Evolutionary conservation across 2,797 vertebrate genomes (phyloP), one percentile per base, ranked within the genome.

Genomic region (Ptychadena robeensis): DNA sequence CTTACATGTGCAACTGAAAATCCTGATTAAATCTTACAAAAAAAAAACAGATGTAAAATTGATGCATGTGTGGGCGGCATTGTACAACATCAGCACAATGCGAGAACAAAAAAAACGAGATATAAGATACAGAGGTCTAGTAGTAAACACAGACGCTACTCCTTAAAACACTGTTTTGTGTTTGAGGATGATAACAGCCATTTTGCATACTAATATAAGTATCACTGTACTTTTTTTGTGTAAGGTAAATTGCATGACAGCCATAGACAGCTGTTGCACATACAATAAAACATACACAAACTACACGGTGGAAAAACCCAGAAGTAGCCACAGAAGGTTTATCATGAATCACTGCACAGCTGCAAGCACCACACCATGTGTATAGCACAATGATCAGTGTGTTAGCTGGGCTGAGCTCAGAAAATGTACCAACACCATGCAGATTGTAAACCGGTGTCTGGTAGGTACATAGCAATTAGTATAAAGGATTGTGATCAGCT

Each of bases 321-420:
- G 15, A 34, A 77, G 37, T 64, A 40, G 59, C 34, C 34, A 64
- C 63, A 67, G 64, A 32, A 34, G 64, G 75, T 57, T 66, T 7
- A 48, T 27, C 25, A 37, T 65, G 61, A 76, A 78, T 53, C 38
- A 67, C 64, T 27, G 76, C 76, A 37, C 44, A 37, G 76, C 76
- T 79, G 76, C 44, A 32, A 69, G 65, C 8, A 37, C 31, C 76
- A 15, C 75, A 59, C 40, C 76, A 35, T 68, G 40, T 53, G 64
- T 78, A 53, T 31, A 78, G 25, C 64, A 76, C 74, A 79, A 79
- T 59, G 76, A 68, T 69, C 11, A 68, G 64, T 68, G 65, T 79
- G 65, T 79, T 37, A 59, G 53, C 31, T 44, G 37, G 65, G 65
- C 38, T 37, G n/a, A 69, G 76, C 65, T 79, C 76, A 79, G 27